Evolutionary conservation across 1,140 invertebrate species (phyloP), one percentile per base, ranked within the genome.

Genomic region (Ectropis grisescens): DNA sequence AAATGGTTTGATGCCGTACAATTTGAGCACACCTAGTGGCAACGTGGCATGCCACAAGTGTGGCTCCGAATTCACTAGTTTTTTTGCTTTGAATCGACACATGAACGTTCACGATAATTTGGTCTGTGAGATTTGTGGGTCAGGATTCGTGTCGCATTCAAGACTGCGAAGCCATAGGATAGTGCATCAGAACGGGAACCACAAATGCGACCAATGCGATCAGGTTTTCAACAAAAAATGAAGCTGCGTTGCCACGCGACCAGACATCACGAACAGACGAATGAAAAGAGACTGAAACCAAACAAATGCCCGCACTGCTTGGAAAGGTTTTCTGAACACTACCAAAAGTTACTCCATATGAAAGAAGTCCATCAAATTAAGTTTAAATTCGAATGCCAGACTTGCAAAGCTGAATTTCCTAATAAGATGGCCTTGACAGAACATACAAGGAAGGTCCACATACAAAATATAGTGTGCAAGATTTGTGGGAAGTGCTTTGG

Each of bases 381-480:
- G 1, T 64, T 42, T 11, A 49, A 11, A 1, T 74, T 65, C 29
- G 16, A 24, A 8, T 74, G 67, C 26, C 40, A 54, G 10, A 8
- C 67, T 1, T 75, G 67, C 13, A 54, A 60, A 29, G 13, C 26
- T 0, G 40, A 15, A 2, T 70, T 70, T 10, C 22, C 25, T 1
- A 60, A 53, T 1, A 40, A 58, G 3, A 29, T 65, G 0, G 34
- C 52, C 0, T 11, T 72, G 5, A 71, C 65, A 0, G 59, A 75
- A 29, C 70, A 75, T 1, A 68, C 60, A 0, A 82, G 71, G 2
- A 78, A 58, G 38, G 66, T 58, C 47, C 83, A 84, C 34, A 82
- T 81, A 32, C 66, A 83, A 34, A 84, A 78, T 47, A 82, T 62
- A 34, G 82, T 82, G 42, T 85, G 83, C 26, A 61, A 82, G 41